phyloP scores from a whole-genome alignment of 92 coral and sea anemone genomes.

The Porites divaricata region DNA sequence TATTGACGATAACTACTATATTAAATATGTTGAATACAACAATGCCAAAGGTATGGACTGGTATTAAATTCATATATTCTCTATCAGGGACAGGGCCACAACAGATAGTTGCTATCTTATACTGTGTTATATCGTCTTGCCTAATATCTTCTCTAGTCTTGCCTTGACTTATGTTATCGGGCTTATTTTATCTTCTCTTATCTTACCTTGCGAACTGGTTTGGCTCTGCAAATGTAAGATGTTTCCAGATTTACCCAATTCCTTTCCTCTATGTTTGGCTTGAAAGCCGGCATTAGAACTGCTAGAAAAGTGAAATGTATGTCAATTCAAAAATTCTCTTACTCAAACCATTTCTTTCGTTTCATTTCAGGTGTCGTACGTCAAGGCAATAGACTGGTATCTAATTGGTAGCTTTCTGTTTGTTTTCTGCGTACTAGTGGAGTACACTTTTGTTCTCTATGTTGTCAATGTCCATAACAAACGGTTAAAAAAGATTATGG shows the following conservation, averaged over 20 bases:
- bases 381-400: slow-evolving; percentile 99
- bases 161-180: too few relatives aligned
- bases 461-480: slow-evolving; percentile 80
- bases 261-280: too few relatives aligned
- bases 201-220: too few relatives aligned
- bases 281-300: too few relatives aligned
- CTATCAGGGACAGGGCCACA: too few relatives aligned
- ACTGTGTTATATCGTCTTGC: too few relatives aligned
- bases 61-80: background rate
- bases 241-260: too few relatives aligned
- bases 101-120: too few relatives aligned
- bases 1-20: slow-evolving; percentile 89
- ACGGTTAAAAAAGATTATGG: slow-evolving; percentile 45
- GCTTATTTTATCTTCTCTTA: too few relatives aligned
- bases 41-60: slow-evolving; percentile 90
- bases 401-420: slow-evolving; percentile 97
- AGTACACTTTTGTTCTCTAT: slow-evolving; percentile 88
- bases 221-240: too few relatives aligned
- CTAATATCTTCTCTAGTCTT: too few relatives aligned
- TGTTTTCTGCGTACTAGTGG: slow-evolving; percentile 91
- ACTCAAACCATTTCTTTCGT: background rate
- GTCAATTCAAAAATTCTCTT: background rate
- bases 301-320: background rate
- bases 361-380: slow-evolving; percentile 83
- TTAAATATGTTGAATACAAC: slow-evolving; percentile 92